These are phyloP conservation scores for Prochilodus magdalenae DNA, from an alignment of 2,113 vertebrate genomes.

Conservation along the genomic window DNA sequence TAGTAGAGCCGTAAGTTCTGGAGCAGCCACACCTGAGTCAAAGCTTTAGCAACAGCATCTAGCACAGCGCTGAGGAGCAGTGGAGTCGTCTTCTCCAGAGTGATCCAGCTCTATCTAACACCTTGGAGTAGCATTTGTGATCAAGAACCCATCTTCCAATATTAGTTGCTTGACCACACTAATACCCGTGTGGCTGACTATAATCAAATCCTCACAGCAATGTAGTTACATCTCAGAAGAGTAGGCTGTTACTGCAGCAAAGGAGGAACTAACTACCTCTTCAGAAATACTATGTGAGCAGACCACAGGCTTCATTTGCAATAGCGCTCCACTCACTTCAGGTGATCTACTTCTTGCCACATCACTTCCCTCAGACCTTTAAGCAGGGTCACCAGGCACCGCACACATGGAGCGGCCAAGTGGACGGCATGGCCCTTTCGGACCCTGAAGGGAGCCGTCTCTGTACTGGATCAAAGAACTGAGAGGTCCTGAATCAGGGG, in stretches of 20 bases:
- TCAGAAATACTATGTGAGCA: neutral
- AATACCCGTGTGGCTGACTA: neutral
- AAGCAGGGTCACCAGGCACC: neutral
- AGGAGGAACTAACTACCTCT: too few species aligned
- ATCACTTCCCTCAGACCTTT: slow-evolving; percentile 18
- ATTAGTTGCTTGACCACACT: neutral
- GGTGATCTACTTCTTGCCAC: slow-evolving; percentile 5
- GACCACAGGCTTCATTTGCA: neutral
- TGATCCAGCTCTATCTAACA: neutral
- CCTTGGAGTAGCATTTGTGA: neutral
- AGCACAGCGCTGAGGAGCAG: neutral
- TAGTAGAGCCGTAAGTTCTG: neutral
- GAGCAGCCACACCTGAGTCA: neutral
- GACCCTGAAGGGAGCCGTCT: slow-evolving; percentile 37
- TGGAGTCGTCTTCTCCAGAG: neutral
- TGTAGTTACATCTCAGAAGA: too few species aligned
- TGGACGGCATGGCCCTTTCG: slow-evolving; percentile 20
- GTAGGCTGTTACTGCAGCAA: neutral
- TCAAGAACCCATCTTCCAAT: neutral
- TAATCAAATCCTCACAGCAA: slow-evolving; percentile 4
- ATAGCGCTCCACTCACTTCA: neutral
- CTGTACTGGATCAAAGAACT: slow-evolving; percentile 57
- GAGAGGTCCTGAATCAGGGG: slow-evolving; percentile 43
- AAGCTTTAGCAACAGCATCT: neutral
- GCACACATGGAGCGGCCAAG: slow-evolving; percentile 1